These are phyloP conservation scores for Encarsia formosa DNA, from an alignment of 2,888 invertebrate species.

Conservation along the genomic window DNA sequence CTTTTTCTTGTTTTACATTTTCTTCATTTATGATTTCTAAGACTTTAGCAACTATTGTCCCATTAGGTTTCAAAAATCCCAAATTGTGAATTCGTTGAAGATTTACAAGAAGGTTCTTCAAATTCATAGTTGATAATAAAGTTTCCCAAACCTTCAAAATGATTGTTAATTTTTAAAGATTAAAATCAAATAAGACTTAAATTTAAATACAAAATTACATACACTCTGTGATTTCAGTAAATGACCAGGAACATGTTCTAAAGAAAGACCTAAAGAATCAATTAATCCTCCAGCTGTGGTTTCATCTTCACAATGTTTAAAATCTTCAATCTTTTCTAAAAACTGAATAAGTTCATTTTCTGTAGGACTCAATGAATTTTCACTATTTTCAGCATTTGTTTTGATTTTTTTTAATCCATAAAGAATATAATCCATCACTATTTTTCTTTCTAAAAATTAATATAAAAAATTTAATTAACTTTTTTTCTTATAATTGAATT, in stretches of 20 bases:
- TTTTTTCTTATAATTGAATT: not conserved
- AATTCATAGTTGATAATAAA: constrained; percentile 56
- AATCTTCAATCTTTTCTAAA: constrained; percentile 40
- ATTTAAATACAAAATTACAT: constrained; percentile 33
- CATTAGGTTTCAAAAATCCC: constrained; percentile 57
- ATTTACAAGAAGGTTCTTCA: constrained; percentile 55
- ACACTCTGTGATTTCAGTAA: constrained; percentile 63
- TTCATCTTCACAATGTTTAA: constrained; percentile 51
- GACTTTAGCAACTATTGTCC: constrained; percentile 55
- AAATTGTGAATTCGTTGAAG: constrained; percentile 63
- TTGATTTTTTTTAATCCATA: constrained; percentile 56
- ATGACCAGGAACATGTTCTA: constrained; percentile 68
- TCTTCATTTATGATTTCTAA: constrained; percentile 56
- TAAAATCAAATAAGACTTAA: not conserved
- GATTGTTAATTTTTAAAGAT: not conserved
- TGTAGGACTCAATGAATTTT: constrained; percentile 44
- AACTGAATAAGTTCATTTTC: constrained; percentile 45
- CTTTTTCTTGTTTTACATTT: constrained; percentile 46
- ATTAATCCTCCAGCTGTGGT: constrained; percentile 55
- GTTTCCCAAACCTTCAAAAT: constrained; percentile 60
- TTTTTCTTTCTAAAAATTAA: constrained; percentile 34
- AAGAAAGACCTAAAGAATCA: constrained; percentile 55
- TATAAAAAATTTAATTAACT: not conserved
- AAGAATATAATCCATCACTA: constrained; percentile 54
- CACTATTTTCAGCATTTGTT: constrained; percentile 24